Conservation (phyloP, 1,140 invertebrate genomes). For the Zaprionus tsacasi region DNA sequence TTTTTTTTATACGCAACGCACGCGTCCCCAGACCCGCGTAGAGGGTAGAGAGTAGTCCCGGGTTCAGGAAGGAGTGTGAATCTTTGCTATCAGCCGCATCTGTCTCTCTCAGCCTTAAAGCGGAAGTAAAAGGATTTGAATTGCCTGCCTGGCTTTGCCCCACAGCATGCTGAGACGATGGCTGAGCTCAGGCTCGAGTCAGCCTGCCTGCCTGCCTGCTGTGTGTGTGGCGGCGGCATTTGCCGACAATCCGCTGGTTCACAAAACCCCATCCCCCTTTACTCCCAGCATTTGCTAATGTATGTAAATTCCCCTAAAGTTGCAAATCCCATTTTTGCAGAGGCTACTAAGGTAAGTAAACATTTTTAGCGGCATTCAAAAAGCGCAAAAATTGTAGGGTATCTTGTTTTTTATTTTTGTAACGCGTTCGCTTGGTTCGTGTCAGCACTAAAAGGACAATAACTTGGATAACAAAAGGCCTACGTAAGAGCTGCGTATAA, state of each 20-base stretch:
- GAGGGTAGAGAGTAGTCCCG: neutral
- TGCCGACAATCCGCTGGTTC: constrained; percentile 35
- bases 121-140: constrained; percentile 81
- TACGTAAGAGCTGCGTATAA: constrained; percentile 18
- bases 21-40: constrained; percentile 38
- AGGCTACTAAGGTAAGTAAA: constrained; percentile 70
- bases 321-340: constrained; percentile 53
- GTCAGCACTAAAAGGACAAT: too few relatives aligned
- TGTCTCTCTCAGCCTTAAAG: constrained; percentile 64
- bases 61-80: constrained; percentile 50
- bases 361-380: constrained; percentile 56
- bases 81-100: constrained; percentile 76
- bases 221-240: constrained; percentile 16
- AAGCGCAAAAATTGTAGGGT: too few relatives aligned
- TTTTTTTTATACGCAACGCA: constrained; percentile 68
- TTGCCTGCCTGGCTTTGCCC: constrained; percentile 44
- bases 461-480: too few relatives aligned
- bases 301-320: constrained; percentile 74
- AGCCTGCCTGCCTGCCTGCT: neutral
- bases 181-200: neutral
- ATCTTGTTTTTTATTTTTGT: too few relatives aligned
- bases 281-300: constrained; percentile 43
- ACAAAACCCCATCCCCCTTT: constrained; percentile 39
- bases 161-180: too few relatives aligned
- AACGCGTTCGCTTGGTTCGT: too few relatives aligned